Evolutionary conservation across 1,140 invertebrate species (phyloP), one percentile per base, ranked within the genome.

Genomic region (Pseudobourletiella spinata): DNA sequence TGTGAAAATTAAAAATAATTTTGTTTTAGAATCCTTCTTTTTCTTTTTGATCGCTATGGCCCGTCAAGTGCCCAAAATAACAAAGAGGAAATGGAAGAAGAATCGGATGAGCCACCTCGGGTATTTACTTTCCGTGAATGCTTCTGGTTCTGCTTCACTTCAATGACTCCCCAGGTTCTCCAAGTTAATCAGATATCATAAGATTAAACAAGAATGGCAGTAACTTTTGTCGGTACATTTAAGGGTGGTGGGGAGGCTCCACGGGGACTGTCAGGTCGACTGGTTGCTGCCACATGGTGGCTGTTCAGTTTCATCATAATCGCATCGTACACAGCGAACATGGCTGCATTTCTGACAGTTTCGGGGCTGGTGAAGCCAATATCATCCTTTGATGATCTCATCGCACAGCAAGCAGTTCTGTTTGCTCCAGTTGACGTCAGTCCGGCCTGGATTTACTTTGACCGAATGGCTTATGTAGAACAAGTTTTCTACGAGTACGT

Each of bases 61-160:
- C 94, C 95, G 0, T 96, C 95, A 74, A 95, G 90, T 67, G 95
- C 91, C 26, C 52, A 91, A 94, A 72, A 97, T 98, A 72, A 96
- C 71, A 78, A 85, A n/a, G 87, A 92, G 51, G 91, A 92, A 70
- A 95, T 93, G 72, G 88, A 88, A 74, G 84, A 93, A 66, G n/a
- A n/a, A n/a, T n/a, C n/a, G n/a, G 92, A 95, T 64, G 88, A 93
- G 57, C 93, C 96, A 73, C 95, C 95, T 72, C 77, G 94, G 8
- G 88, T 94, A 70, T 99, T 99, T 70, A 93, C 86, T 18, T 76
- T 98, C 1, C 95, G 95, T 72, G 95, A 98, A 76, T 95, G 92
- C 72, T 79, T 98, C 0, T 98, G 95, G 95, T 98, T 98, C 74
- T 98, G 95, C 72, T 96, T 98, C 91, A 98, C 94, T 18, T 97